phyloP scores from a whole-genome alignment of 1,140 invertebrate genomes.

The Diorhabda carinulata region DNA sequence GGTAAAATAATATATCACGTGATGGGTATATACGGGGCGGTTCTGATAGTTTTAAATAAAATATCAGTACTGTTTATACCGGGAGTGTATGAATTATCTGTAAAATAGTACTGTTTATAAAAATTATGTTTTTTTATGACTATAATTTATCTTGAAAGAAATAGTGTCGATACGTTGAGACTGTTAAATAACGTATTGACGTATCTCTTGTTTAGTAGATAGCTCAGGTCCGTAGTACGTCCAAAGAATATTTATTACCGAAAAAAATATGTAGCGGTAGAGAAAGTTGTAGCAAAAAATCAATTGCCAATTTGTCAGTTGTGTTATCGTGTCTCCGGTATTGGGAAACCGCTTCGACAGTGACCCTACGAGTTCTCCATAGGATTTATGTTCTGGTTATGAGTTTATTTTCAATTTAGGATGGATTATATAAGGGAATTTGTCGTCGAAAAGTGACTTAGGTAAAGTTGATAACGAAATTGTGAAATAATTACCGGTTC shows the following conservation, averaged over 20 bases:
- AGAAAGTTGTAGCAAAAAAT: slow-evolving; percentile 26
- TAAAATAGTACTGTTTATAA: too few relatives aligned
- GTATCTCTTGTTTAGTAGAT: neutral
- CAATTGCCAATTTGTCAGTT: slow-evolving; percentile 27
- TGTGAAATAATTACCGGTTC: neutral
- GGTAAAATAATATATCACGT: too few relatives aligned
- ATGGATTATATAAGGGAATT: neutral
- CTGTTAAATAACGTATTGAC: too few relatives aligned
- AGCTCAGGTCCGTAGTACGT: slow-evolving; percentile 6
- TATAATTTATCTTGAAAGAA: too few relatives aligned
- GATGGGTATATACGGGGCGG: too few relatives aligned
- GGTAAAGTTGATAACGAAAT: neutral
- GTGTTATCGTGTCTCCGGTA: slow-evolving; percentile 19
- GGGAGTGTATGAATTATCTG: too few relatives aligned
- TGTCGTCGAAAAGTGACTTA: neutral
- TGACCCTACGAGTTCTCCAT: slow-evolving; percentile 19
- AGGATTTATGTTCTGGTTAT: neutral
- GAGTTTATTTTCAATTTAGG: neutral
- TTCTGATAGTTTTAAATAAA: too few relatives aligned
- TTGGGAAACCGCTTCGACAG: slow-evolving; percentile 16
- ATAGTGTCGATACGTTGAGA: too few relatives aligned
- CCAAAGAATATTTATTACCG: slow-evolving; percentile 9
- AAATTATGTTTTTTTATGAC: too few relatives aligned
- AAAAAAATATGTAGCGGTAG: slow-evolving; percentile 7
- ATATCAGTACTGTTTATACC: too few relatives aligned